phyloP scores from a whole-genome alignment of 2,888 invertebrate species.

The Mesorhabditis belari region DNA sequence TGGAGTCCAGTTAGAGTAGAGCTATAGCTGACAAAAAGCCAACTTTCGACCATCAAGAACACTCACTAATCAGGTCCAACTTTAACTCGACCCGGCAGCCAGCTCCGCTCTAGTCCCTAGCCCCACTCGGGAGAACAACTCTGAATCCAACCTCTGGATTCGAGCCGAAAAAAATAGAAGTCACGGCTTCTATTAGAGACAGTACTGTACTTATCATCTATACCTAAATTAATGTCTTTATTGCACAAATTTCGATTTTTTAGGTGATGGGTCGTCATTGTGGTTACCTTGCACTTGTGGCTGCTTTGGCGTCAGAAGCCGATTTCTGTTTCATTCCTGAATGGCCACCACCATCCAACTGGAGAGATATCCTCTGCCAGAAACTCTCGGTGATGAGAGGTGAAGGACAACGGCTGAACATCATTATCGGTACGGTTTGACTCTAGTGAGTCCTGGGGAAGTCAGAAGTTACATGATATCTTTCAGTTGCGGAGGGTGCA shows the following conservation, averaged over 20 bases:
- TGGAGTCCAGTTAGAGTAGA: too few species aligned
- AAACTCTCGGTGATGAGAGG: constrained; percentile 64
- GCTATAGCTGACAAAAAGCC: too few species aligned
- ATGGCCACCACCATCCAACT: constrained; percentile 83
- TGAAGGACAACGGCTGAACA: constrained; percentile 73
- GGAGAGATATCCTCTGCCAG: constrained; percentile 84
- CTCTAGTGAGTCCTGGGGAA: too few species aligned
- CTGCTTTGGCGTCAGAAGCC: constrained; percentile 88
- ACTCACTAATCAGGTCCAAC: too few species aligned
- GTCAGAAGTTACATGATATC: constrained; percentile 68
- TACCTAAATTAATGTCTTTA: not conserved
- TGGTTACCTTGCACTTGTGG: constrained; percentile 94
- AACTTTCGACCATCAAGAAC: too few species aligned
- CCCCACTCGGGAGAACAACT: too few species aligned
- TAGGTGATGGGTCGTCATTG: constrained; percentile 96
- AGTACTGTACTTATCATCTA: too few species aligned
- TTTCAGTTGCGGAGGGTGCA: constrained; percentile 83
- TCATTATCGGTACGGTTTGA: constrained; percentile 68
- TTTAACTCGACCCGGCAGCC: too few species aligned
- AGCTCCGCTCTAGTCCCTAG: too few species aligned
- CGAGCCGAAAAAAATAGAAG: too few species aligned
- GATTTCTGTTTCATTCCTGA: constrained; percentile 98
- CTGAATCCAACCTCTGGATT: too few species aligned
- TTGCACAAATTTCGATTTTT: not conserved
- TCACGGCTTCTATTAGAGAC: too few species aligned